Evolutionary conservation across 2,113 vertebrate genomes (phyloP).

Genomic region (Phrynosoma blainvillii): DNA sequence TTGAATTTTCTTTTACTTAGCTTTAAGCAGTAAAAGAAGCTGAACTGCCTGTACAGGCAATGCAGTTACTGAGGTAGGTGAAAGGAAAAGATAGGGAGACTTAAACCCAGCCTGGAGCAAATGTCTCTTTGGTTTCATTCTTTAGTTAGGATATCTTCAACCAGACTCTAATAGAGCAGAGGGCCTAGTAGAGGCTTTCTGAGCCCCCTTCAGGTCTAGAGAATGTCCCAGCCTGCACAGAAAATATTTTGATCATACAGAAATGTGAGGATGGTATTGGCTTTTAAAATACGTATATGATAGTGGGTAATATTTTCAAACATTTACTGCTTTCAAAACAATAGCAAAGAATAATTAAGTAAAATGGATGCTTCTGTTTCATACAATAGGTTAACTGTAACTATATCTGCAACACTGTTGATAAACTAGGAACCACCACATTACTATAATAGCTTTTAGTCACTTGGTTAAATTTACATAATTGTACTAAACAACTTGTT

Average conservation of each 20-base stretch:
- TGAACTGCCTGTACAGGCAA: neutral
- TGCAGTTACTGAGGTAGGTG: neutral
- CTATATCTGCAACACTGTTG: conserved; percentile 62
- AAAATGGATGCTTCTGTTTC: conserved; percentile 61
- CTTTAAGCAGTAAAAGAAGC: too few relatives aligned
- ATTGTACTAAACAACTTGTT: conserved; percentile 59
- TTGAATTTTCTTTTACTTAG: too few relatives aligned
- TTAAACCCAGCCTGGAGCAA: too few relatives aligned
- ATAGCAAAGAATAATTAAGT: conserved; percentile 63
- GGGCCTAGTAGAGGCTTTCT: neutral
- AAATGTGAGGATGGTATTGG: neutral
- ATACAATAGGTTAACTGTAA: conserved; percentile 60
- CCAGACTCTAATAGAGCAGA: neutral
- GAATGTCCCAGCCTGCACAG: conserved; percentile 22
- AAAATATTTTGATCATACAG: neutral
- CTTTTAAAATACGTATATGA: conserved; percentile 34
- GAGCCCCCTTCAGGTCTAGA: neutral
- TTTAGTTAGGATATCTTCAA: neutral
- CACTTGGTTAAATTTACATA: conserved; percentile 61
- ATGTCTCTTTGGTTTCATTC: neutral
- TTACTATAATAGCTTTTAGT: conserved; percentile 64
- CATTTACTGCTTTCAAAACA: conserved; percentile 51
- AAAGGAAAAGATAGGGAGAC: neutral
- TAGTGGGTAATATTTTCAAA: conserved; percentile 61
- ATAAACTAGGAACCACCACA: conserved; percentile 68